A percentile compares a stretch with the other conserved stretches of the same genome.
phyloP scores from a whole-genome alignment of 2,113 vertebrate species.

The Antidorcas marsupialis region DNA sequence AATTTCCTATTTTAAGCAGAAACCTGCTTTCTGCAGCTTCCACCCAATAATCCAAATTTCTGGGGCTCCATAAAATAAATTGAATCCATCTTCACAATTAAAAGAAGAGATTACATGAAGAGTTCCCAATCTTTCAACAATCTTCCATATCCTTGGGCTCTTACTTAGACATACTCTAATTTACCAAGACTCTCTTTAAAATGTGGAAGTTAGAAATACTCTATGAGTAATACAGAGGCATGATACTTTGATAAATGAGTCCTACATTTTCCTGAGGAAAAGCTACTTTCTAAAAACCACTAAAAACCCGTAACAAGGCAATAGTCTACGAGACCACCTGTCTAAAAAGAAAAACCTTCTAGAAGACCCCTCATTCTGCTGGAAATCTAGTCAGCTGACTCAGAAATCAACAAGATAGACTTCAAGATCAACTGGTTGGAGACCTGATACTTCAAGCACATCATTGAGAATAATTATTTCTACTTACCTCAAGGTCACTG shows the following conservation, averaged over 20 bases:
- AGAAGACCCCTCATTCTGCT: no score
- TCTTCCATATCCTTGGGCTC: not conserved
- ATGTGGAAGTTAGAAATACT: not conserved
- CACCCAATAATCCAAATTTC: not conserved
- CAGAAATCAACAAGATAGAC: not conserved
- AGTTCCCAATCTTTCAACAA: not conserved
- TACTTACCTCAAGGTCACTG: not conserved
- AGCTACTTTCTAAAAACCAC: not conserved
- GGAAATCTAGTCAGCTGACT: not conserved
- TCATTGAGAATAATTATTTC: not conserved
- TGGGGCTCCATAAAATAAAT: not conserved
- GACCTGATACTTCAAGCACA: not conserved
- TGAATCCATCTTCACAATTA: not conserved
- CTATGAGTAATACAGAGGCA: not conserved
- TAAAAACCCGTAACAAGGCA: not conserved
- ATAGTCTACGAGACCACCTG: not conserved
- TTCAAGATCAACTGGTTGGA: not conserved
- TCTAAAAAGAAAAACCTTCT: not conserved
- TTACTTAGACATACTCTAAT: not conserved
- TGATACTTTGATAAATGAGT: not conserved
- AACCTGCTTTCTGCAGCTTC: not conserved
- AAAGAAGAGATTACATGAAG: not conserved
- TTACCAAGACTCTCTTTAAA: not conserved
- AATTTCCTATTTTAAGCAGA: not conserved
- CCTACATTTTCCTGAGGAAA: not conserved